Evolutionary conservation across 2,888 invertebrate species (phyloP), one percentile per base, ranked within the genome.

Genomic region (Drosophila phalerata): DNA sequence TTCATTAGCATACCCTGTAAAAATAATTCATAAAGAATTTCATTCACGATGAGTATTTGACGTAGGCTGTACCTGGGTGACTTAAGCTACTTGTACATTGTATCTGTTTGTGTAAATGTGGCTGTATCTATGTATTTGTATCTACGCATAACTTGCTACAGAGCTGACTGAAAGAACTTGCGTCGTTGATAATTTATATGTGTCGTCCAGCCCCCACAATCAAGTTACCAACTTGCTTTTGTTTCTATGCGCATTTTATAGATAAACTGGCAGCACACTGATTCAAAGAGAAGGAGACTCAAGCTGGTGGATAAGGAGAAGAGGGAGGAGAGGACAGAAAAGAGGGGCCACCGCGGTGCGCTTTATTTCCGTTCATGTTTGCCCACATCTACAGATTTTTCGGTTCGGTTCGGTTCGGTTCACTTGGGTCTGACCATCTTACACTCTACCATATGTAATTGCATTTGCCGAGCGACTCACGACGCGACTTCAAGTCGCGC

Each of bases 201-300:
- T 88, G 84, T 88, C 85, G 88, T 79, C 84, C 88, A 81, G 88
- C 86, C 88, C 85, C 85, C 85, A 85, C 86, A 85, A 84, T 86
- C 86, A 83, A 79, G 84, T 83, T 75, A 81, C 83, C 76, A 81
- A 68, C 72, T 69, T 51, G 73, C 72, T 68, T 81, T 83, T 83
- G 86, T 83, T 85, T 82, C 77, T 81, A 79, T 69, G 74, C 77
- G 81, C 70, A 61, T 77, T 77, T 72, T 57, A 69, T 67, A 77
- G 77, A 73, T 73, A 69, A 64, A 74, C 71, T 47, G 58, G 56
- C 47, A 52, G 49, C 37, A 30, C 42, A 30, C 17, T 42, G 42
- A n/a, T 5, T 32, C 22, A 5, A 15, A 37, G 25, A 11, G 53
- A 30, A 55, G 11, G 34, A 45, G 22, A 11, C 25, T 13, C 10